Evolutionary conservation across 2,888 invertebrate species (phyloP), one percentile per base, ranked within the genome.

Genomic region (Nemapogon koenigi): DNA sequence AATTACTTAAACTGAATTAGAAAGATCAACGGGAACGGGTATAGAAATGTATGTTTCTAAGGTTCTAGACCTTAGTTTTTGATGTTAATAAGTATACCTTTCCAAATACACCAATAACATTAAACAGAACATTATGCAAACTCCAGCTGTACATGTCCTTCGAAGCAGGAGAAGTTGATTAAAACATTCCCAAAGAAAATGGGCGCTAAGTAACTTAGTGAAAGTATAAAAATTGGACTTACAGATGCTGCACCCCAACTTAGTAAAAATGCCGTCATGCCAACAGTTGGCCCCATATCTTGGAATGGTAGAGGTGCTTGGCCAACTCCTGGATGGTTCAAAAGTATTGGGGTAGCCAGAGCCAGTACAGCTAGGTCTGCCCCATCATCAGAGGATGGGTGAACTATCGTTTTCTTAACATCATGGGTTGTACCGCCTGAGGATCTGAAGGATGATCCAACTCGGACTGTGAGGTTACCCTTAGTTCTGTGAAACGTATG

Each of bases 261-360:
- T 6, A 37, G 28, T 3, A 37, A 17, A 18, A 27, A 37, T 7
- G 37, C 19, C 4, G 16, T 17, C 37, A 37, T 37, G 2, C 37
- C 37, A 7, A 37, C 22, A 7, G 16, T 37, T 2, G 29, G 17
- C n/a, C 28, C 37, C 37, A 37, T 37, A 10, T 37, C 37, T 14
- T 37, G 28, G 13, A 37, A 37, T 3, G 37, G 37, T 4, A 37
- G 11, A 3, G 37, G 37, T 17, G 37, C 37, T 18, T 18, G 37
- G 14, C 17, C 37, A 10, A 28, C 37, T 2, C 28, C 11, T 7
- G 11, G 16, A 16, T 18, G 13, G 28, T 28, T 28, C 18, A 37
- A 15, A 4, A 3, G 6, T 3, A 37, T 28, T 4, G 37, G 37
- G 13, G 14, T 19, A 11, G 11, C 37, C n/a, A 37, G 13, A 7